Evolutionary conservation across 1,140 invertebrate genomes (phyloP).

Genomic region (Limonius californicus): DNA sequence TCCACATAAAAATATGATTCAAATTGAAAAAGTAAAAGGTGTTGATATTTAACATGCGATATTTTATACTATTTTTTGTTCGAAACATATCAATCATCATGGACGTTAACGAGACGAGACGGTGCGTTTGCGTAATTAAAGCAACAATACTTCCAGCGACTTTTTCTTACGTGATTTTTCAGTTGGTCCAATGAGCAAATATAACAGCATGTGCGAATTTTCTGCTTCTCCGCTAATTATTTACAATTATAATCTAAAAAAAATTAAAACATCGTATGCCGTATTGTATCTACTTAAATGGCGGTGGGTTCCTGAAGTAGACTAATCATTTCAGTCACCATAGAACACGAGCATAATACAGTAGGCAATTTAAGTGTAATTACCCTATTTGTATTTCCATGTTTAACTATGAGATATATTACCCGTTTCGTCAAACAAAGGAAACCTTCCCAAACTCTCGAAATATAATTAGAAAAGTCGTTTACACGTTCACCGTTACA

Average conservation of each 20-base stretch:
- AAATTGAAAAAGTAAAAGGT: background rate
- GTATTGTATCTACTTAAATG: background rate
- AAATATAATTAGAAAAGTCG: conserved; percentile 26
- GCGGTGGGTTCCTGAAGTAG: background rate
- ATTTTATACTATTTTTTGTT: background rate
- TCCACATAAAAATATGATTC: background rate
- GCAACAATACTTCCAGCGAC: too few species aligned
- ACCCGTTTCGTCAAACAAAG: conserved; percentile 22
- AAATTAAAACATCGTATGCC: too few species aligned
- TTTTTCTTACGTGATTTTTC: too few species aligned
- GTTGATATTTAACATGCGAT: background rate
- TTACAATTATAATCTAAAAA: too few species aligned
- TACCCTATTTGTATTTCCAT: conserved; percentile 5
- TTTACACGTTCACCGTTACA: conserved; percentile 25
- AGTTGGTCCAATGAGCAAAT: too few species aligned
- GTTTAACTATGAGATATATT: conserved; percentile 14
- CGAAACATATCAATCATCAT: background rate
- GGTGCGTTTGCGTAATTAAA: too few species aligned
- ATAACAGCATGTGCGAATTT: too few species aligned
- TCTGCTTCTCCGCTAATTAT: too few species aligned
- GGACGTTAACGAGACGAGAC: background rate
- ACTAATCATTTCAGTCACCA: background rate
- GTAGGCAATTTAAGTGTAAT: background rate
- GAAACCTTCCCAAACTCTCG: conserved; percentile 16
- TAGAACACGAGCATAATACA: background rate